Evolutionary conservation across 2,888 invertebrate species (phyloP), one percentile per base, ranked within the genome.

Genomic region (Acronicta alni): DNA sequence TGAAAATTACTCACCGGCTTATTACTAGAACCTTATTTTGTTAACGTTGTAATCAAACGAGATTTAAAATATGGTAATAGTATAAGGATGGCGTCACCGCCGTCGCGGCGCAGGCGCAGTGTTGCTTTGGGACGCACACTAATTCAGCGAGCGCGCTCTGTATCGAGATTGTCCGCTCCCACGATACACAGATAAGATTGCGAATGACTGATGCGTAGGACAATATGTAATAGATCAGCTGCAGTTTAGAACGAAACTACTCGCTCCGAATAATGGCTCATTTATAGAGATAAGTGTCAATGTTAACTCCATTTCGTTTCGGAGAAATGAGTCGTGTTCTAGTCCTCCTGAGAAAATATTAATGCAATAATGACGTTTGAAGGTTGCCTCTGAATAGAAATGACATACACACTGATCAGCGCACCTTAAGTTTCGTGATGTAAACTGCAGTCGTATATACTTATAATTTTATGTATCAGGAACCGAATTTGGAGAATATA

Each of bases 111-210:
- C n/a, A 10, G 12, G 26, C 23, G 56, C 53, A 32, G 68, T 47
- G 49, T 57, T 45, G 10, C 38, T 18, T 16, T 37, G 46, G 14
- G 75, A 56, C 76, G 82, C 83, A 86, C 85, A 82, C 75, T 80
- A 63, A 80, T 79, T 61, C 72, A 80, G 81, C 75, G 80, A 68
- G 80, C 64, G 67, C 57, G 52, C 51, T 68, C 49, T 73, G 44
- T 37, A 54, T 66, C 79, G 81, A 78, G 81, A 84, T 78, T 80
- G 82, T 75, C 72, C 80, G 87, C 87, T 93, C 93, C 87, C 93
- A 93, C 92, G 93, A 93, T 93, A 82, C 77, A 69, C 70, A 83
- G 92, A 92, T 92, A 90, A 93, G 92, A 92, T 91, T 90, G 87
- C 87, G 84, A 85, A 82, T 89, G 89, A 89, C 89, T 89, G 92